A percentile compares a stretch with the other conserved stretches of the same genome.
Evolutionary conservation across 2,113 vertebrate species (phyloP).

Genomic region (Phaethornis superciliosus): DNA sequence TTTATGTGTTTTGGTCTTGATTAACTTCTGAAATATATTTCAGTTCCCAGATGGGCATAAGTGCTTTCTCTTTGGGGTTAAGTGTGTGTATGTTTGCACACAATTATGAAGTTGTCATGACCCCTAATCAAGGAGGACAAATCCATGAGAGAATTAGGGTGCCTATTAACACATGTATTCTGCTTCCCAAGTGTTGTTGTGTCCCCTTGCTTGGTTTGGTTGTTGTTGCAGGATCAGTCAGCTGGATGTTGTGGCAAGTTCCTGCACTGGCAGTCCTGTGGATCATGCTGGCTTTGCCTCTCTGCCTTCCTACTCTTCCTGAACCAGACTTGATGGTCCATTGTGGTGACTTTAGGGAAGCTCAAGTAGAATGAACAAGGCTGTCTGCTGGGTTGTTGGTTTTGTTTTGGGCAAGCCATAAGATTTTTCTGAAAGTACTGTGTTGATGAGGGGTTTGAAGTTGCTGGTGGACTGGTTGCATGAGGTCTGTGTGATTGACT

Average conservation of each 20-base stretch:
- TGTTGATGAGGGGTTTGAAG: neutral
- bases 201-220: neutral
- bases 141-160: neutral
- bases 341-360: neutral
- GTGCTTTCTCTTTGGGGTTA: neutral
- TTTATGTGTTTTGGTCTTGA: conserved; percentile 26
- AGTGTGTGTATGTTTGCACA: accelerated
- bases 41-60: neutral
- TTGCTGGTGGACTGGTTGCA: neutral
- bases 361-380: neutral
- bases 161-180: accelerated
- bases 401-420: neutral
- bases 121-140: neutral
- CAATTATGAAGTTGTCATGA: neutral
- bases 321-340: neutral
- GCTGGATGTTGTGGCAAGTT: neutral
- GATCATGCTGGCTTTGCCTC: neutral
- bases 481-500: neutral
- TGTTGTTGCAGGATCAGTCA: neutral
- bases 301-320: neutral
- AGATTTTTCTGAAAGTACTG: neutral
- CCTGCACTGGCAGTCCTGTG: neutral
- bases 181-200: neutral
- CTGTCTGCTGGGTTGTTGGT: neutral
- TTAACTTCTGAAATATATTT: conserved; percentile 15